A percentile compares a stretch with the other conserved stretches of the same genome.
Evolutionary conservation across 2,888 invertebrate genomes (phyloP).

Genomic region (Mactromeris polynyma): DNA sequence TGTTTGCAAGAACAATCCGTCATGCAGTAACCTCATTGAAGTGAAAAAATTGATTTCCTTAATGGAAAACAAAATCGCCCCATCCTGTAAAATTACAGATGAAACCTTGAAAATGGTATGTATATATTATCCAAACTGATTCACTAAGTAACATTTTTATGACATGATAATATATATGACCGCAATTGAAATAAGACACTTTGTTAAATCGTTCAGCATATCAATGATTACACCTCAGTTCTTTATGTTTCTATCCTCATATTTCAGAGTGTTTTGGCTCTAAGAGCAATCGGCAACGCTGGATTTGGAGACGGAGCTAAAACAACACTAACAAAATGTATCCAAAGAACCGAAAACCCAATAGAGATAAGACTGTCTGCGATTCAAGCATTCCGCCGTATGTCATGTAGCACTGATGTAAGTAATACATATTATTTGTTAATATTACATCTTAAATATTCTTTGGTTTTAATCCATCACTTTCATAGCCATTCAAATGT

Average conservation of each 20-base stretch:
- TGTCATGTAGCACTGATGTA: slow-evolving; percentile 89
- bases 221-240: not conserved
- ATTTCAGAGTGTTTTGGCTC: slow-evolving; percentile 90
- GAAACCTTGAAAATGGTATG: slow-evolving; percentile 68
- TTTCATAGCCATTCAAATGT: not conserved
- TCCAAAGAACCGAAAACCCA: slow-evolving; percentile 89
- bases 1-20: slow-evolving; percentile 89
- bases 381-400: slow-evolving; percentile 92
- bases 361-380: slow-evolving; percentile 93
- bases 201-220: too few species aligned
- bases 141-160: not conserved
- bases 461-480: too few species aligned
- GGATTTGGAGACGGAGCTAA: slow-evolving; percentile 90
- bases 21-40: slow-evolving; percentile 84
- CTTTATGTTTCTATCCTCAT: not conserved
- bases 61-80: slow-evolving; percentile 72
- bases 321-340: slow-evolving; percentile 80
- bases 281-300: slow-evolving; percentile 96
- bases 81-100: slow-evolving; percentile 74
- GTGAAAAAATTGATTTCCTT: slow-evolving; percentile 84
- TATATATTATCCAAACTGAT: not conserved
- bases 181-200: not conserved
- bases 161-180: not conserved
- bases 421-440: too few species aligned
- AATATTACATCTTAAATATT: too few species aligned